A percentile compares a stretch with the other conserved stretches of the same genome.
These are phyloP conservation scores for Drosophila bifasciata DNA, from an alignment of 1,140 invertebrate species.

Conservation along the genomic window DNA sequence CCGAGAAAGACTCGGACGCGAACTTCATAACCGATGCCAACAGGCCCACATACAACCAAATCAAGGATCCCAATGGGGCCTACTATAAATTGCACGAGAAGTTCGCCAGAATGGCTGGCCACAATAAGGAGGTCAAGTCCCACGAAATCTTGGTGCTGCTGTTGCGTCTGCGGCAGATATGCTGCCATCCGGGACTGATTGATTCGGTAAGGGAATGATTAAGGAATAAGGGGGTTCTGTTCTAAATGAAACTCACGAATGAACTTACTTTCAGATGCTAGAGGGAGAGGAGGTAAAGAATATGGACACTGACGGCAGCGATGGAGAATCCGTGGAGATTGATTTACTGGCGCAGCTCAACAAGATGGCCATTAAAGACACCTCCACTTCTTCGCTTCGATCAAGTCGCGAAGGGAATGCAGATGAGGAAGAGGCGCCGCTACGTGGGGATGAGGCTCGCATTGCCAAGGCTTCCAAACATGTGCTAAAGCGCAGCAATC, in stretches of 20 bases:
- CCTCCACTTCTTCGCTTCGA: slow-evolving; percentile 16
- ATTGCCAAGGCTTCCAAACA: slow-evolving; percentile 85
- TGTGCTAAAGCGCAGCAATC: slow-evolving; percentile 88
- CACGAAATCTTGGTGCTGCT: slow-evolving; percentile 92
- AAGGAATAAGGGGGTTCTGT: not conserved
- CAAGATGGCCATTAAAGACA: slow-evolving; percentile 85
- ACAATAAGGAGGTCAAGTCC: slow-evolving; percentile 87
- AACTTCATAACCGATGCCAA: slow-evolving; percentile 55
- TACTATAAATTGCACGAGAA: slow-evolving; percentile 87
- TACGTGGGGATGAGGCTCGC: slow-evolving; percentile 56
- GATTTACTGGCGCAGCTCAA: slow-evolving; percentile 87
- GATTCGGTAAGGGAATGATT: slow-evolving; percentile 53
- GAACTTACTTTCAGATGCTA: slow-evolving; percentile 85
- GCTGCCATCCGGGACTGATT: slow-evolving; percentile 94
- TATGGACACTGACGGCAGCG: slow-evolving; percentile 82
- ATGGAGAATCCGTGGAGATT: slow-evolving; percentile 83
- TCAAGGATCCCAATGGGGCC: slow-evolving; percentile 83
- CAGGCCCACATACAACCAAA: slow-evolving; percentile 69
- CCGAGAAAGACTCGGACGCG: slow-evolving; percentile 87
- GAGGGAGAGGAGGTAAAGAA: slow-evolving; percentile 84
- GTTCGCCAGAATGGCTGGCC: slow-evolving; percentile 86
- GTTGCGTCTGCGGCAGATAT: slow-evolving; percentile 93
- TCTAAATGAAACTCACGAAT: not conserved
- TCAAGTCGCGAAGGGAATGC: slow-evolving; percentile 5
- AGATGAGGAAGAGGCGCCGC: slow-evolving; percentile 12